A percentile compares a stretch with the other conserved stretches of the same genome.
Evolutionary conservation across 2,888 invertebrate genomes (phyloP).

Genomic region (Drosophila putrida): DNA sequence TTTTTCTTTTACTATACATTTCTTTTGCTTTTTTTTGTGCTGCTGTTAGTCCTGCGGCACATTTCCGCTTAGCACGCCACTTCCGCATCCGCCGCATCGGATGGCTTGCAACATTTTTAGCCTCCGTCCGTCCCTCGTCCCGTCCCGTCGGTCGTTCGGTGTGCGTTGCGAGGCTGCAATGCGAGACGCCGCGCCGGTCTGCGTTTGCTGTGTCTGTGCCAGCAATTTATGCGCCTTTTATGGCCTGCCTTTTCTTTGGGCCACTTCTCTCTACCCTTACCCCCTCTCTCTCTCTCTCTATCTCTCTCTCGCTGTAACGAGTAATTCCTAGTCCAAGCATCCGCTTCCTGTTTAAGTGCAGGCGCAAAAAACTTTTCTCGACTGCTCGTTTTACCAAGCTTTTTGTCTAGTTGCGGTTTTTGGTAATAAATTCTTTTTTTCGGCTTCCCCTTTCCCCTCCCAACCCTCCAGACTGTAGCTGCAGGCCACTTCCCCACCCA

Average conservation of each 20-base stretch:
- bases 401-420: constrained; percentile 80
- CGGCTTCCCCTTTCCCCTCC: constrained; percentile 17
- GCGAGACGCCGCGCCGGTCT: constrained; percentile 25
- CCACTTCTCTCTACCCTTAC: constrained; percentile 37
- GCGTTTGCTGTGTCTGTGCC: constrained; percentile 38
- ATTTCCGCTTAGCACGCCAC: constrained; percentile 75
- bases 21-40: constrained; percentile 11
- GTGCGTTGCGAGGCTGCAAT: constrained; percentile 30
- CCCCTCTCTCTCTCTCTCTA: background rate
- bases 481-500: constrained; percentile 50
- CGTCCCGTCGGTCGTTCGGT: too few species aligned
- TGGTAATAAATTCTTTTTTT: constrained; percentile 79
- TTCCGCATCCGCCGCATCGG: constrained; percentile 66
- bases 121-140: constrained; percentile 23
- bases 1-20: background rate
- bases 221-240: constrained; percentile 75
- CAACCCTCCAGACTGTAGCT: constrained; percentile 61
- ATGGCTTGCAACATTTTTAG: constrained; percentile 71
- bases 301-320: constrained; percentile 1
- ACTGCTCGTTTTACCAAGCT: constrained; percentile 59
- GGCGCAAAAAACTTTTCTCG: constrained; percentile 60
- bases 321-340: constrained; percentile 78
- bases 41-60: constrained; percentile 72
- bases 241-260: constrained; percentile 67
- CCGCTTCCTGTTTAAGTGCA: constrained; percentile 80